Evolutionary conservation across 2,888 invertebrate species (phyloP).

Genomic region (Liposcelis brunnea): DNA sequence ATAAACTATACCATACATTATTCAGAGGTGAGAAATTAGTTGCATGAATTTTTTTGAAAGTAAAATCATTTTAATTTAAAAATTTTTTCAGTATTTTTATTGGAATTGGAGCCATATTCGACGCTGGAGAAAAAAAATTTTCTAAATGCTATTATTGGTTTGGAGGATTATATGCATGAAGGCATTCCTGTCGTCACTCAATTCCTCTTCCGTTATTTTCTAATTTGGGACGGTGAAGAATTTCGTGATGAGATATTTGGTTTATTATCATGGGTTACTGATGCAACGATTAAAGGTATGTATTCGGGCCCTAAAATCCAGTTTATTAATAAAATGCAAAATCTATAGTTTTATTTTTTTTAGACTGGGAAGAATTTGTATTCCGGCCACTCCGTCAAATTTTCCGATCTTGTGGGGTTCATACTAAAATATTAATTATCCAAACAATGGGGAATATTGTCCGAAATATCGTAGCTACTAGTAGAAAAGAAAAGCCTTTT

Average conservation of each 20-base stretch:
- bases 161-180: slow-evolving; percentile 25
- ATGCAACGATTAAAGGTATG: slow-evolving; percentile 20
- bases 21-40: slow-evolving; percentile 19
- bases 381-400: not conserved
- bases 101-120: too few species aligned
- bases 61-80: too few species aligned
- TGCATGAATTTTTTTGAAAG: slow-evolving; percentile 16
- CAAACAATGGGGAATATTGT: not conserved
- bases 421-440: not conserved
- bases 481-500: not conserved
- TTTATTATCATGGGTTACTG: slow-evolving; percentile 23
- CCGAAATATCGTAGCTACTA: not conserved
- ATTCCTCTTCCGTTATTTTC: slow-evolving; percentile 23
- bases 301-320: too few species aligned
- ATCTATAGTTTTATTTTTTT: not conserved
- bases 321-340: too few species aligned
- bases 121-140: too few species aligned
- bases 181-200: slow-evolving; percentile 23
- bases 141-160: slow-evolving; percentile 20
- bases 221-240: slow-evolving; percentile 20
- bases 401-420: not conserved
- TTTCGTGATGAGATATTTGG: slow-evolving; percentile 20
- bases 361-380: slow-evolving; percentile 1
- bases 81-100: too few species aligned
- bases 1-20: slow-evolving; percentile 24